Conservation (phyloP, 2,888 invertebrate species). For the Nemoura dubitans region DNA sequence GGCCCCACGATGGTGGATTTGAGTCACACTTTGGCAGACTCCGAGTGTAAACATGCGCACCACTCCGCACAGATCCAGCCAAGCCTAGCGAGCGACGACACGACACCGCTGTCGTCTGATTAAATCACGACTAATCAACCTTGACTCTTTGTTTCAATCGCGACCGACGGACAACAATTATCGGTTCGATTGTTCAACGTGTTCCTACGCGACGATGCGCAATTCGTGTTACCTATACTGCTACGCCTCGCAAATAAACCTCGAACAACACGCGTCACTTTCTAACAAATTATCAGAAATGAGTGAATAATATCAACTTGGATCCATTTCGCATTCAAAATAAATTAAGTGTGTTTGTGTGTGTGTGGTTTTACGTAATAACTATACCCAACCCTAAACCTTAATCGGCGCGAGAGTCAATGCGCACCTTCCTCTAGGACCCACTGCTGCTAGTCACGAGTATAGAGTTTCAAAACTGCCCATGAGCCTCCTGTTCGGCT, state of each 20-base stretch:
- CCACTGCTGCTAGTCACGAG: no score
- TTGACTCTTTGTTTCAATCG: conserved; percentile 3
- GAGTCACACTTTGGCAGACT: neutral
- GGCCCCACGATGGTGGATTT: no score
- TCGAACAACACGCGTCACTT: neutral
- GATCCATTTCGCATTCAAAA: no score
- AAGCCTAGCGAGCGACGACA: neutral
- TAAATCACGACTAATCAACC: neutral
- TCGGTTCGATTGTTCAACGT: neutral
- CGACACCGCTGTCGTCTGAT: neutral
- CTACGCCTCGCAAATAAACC: neutral
- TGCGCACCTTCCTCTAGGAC: no score
- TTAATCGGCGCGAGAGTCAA: no score
- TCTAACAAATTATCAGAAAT: neutral
- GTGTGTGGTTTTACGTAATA: no score
- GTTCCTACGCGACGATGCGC: neutral
- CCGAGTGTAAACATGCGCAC: no score
- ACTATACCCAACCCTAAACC: no score
- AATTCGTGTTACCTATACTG: neutral
- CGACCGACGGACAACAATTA: neutral
- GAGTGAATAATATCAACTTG: neutral
- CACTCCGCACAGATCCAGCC: neutral
- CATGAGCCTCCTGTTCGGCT: no score
- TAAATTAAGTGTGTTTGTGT: no score
- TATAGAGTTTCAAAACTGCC: no score